A percentile compares a stretch with the other conserved stretches of the same genome.
These are phyloP conservation scores for Schizopygopsis malacanthus DNA, from an alignment of 2,797 vertebrate genomes.

Conservation along the genomic window DNA sequence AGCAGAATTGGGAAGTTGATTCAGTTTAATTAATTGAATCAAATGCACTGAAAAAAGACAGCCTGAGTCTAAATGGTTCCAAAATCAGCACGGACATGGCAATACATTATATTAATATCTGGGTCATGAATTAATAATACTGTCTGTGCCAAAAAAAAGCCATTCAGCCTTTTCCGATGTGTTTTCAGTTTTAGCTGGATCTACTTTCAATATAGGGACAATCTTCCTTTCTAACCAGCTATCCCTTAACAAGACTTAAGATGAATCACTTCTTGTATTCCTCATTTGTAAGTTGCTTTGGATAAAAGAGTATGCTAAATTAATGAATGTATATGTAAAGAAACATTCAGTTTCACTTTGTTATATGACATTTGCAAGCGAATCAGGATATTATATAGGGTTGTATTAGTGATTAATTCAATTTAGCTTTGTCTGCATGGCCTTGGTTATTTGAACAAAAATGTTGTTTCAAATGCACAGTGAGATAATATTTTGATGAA, in stretches of 20 bases:
- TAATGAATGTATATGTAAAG: background rate
- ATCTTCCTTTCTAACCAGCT: too few relatives aligned
- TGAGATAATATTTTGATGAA: background rate
- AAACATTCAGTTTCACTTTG: background rate
- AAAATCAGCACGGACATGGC: background rate
- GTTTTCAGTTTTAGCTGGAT: background rate
- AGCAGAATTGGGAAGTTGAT: background rate
- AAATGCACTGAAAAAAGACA: background rate
- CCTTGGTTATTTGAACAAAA: background rate
- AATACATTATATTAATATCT: background rate
- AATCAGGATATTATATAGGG: background rate
- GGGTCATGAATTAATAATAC: background rate
- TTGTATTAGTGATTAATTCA: background rate
- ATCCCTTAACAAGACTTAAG: too few relatives aligned
- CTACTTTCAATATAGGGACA: background rate
- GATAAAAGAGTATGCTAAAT: background rate
- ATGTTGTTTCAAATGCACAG: background rate
- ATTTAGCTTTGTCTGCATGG: background rate
- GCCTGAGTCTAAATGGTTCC: background rate
- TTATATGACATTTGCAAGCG: background rate
- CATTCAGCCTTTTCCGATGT: background rate
- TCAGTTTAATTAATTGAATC: background rate
- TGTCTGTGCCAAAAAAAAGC: background rate
- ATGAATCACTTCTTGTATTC: background rate
- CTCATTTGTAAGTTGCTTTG: background rate